Evolutionary conservation across 2,888 invertebrate species (phyloP).

Genomic region (Chymomyza fuscimana): DNA sequence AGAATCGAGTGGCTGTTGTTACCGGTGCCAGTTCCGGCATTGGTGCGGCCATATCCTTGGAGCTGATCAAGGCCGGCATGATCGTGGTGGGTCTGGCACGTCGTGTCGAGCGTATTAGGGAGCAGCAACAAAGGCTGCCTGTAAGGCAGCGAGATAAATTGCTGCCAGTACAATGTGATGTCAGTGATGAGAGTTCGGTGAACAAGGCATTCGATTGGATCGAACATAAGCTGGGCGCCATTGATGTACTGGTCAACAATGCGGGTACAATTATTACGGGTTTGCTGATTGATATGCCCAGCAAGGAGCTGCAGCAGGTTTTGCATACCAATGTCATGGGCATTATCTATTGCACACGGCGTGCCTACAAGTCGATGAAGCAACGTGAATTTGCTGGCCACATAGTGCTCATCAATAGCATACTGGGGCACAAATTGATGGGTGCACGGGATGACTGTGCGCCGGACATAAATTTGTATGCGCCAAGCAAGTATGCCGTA

Average conservation of each 20-base stretch:
- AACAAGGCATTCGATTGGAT: constrained; percentile 81
- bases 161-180: constrained; percentile 79
- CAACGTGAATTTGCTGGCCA: constrained; percentile 80
- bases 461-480: constrained; percentile 70
- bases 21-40: constrained; percentile 85
- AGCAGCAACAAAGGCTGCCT: constrained; percentile 51
- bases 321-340: constrained; percentile 81
- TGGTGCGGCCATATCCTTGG: constrained; percentile 80
- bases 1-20: constrained; percentile 83
- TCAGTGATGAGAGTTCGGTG: constrained; percentile 81
- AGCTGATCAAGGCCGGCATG: constrained; percentile 81
- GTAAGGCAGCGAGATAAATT: constrained; percentile 57
- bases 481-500: constrained; percentile 75
- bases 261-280: constrained; percentile 80
- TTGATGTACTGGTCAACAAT: constrained; percentile 83
- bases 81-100: constrained; percentile 82
- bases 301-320: constrained; percentile 56
- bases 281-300: constrained; percentile 55
- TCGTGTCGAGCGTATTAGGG: no score
- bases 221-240: constrained; percentile 77
- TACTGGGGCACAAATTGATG: constrained; percentile 72
- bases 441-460: constrained; percentile 17
- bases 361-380: constrained; percentile 81
- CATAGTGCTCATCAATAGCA: constrained; percentile 80
- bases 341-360: constrained; percentile 80